Base-by-base conservation (phyloP, 2,113 vertebrate genomes). In the Phrynosoma blainvillii region DNA sequence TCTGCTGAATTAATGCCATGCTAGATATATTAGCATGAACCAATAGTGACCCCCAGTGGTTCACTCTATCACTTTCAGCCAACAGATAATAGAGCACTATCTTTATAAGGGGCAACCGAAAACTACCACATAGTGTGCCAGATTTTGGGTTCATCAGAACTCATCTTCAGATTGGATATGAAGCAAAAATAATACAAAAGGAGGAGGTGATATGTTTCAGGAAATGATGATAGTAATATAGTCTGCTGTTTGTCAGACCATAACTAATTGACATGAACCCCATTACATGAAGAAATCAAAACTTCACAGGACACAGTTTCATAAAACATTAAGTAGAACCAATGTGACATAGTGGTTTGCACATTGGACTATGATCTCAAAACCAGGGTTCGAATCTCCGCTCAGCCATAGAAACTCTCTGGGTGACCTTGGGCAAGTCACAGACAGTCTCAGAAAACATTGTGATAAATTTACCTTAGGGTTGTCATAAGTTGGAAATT, bases 11-110 rank as follows among this genome's bases (percentile, higher is more conserved):
- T 71, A 93, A 75, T 7, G 65, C 8, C 12, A 9, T 12, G 52
- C 2, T 8, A 8, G 54, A 75, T 32, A 30, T 14, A 79, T 56
- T 85, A 79, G 25, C 16, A 3, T 87, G 89, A 94, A 92, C 93
- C 90, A 93, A 91, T 90, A 91, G 89, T 88, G 95, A 93, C 94
- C 95, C 85, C 94, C 75, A 89, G 95, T 94, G 95, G 95, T 85
- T 92, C 75, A 40, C 87, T 68, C 1, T 1, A 81, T 66, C 82
- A 87, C 79, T 90, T 89, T 87, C 84, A 89, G 2, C 7, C 73
- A 42, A 10, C 9, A 65, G 80, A 27, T 27, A 16, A 14, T 20
- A 56, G n/a, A 71, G 27, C 32, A 62, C 1, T 3, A 8, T 5
- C 62, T 68, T 68, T 12, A 59, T 21, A 12, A 36, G 40, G 30